These are phyloP conservation scores for Gymnocheta viridis DNA, from an alignment of 2,888 invertebrate species.

Conservation along the genomic window DNA sequence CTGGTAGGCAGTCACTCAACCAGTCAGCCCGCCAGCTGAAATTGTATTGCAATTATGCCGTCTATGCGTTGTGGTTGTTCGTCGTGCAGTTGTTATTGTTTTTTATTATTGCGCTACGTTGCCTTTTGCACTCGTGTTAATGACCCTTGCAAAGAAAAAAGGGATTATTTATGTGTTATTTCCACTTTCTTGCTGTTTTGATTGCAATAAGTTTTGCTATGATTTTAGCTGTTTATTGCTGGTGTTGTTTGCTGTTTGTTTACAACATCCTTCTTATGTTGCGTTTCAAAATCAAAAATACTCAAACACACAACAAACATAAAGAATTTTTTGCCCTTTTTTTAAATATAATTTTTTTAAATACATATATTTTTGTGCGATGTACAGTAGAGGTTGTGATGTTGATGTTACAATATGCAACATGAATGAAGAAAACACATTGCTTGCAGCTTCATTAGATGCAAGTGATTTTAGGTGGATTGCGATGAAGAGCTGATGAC, in stretches of 20 bases:
- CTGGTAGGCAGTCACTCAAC: neutral
- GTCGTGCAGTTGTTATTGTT: constrained; percentile 43
- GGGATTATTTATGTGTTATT: constrained; percentile 53
- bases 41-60: constrained; percentile 27
- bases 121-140: constrained; percentile 68
- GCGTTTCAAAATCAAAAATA: constrained; percentile 23
- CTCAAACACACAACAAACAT: constrained; percentile 18
- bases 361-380: too few species aligned
- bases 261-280: constrained; percentile 52
- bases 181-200: constrained; percentile 25
- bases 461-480: neutral
- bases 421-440: neutral
- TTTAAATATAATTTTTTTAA: too few species aligned
- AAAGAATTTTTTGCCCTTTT: neutral
- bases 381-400: neutral
- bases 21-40: neutral
- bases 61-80: constrained; percentile 35
- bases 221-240: constrained; percentile 29
- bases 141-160: constrained; percentile 60
- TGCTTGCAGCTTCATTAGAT: constrained; percentile 34
- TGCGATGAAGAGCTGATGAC: neutral
- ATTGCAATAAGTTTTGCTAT: constrained; percentile 54
- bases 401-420: constrained; percentile 7
- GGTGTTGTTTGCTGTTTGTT: constrained; percentile 30
- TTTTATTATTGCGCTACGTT: constrained; percentile 51